These are phyloP conservation scores for Thymelicus lineola DNA, from an alignment of 2,888 invertebrate species.

Conservation along the genomic window DNA sequence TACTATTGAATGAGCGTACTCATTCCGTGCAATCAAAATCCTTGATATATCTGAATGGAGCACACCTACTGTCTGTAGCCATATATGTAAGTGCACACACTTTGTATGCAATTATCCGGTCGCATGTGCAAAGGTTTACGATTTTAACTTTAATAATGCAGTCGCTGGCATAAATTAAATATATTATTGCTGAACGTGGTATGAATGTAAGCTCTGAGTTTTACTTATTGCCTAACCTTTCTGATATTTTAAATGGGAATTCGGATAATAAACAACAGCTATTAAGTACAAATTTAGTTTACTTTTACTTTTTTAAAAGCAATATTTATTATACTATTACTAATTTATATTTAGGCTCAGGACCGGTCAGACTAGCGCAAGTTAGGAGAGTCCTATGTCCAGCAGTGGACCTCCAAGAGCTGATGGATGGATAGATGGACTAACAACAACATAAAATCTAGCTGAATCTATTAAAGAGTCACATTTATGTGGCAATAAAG, in stretches of 20 bases:
- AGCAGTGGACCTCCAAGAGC: too few relatives aligned
- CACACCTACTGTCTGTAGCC: constrained; percentile 26
- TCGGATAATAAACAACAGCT: too few relatives aligned
- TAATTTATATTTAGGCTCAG: too few relatives aligned
- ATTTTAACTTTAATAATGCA: constrained; percentile 22
- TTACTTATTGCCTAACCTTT: neutral
- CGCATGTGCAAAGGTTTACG: constrained; percentile 10
- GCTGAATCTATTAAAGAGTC: too few relatives aligned
- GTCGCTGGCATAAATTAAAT: constrained; percentile 11
- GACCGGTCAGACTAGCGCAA: too few relatives aligned
- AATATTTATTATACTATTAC: too few relatives aligned
- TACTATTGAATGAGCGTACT: constrained; percentile 29
- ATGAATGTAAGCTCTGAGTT: neutral
- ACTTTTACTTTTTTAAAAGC: too few relatives aligned
- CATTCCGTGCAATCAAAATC: constrained; percentile 13
- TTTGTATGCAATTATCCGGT: constrained; percentile 47
- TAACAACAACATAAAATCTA: too few relatives aligned
- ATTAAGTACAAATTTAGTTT: too few relatives aligned
- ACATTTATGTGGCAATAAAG: neutral
- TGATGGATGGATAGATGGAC: too few relatives aligned
- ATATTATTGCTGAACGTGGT: neutral
- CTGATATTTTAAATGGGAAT: too few relatives aligned
- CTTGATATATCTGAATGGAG: constrained; percentile 34
- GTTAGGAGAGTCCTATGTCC: too few relatives aligned
- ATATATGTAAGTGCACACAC: constrained; percentile 3